Conservation (phyloP, 2,113 vertebrate genomes). For the Nothocercus nigrocapillus region DNA sequence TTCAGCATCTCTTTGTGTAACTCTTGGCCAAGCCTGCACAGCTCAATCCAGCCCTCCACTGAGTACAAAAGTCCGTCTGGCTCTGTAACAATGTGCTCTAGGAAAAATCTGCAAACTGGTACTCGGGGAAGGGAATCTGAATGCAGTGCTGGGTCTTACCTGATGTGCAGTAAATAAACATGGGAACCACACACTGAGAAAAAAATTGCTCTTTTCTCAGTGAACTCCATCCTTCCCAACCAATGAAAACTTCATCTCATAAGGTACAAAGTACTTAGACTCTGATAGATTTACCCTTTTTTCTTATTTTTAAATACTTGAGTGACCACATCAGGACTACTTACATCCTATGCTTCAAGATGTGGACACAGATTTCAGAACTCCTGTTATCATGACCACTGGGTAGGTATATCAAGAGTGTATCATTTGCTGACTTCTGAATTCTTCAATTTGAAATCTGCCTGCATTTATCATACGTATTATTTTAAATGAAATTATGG, state of each 20-base stretch:
- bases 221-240: background rate
- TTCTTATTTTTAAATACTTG: background rate
- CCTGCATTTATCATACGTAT: background rate
- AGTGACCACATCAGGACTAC: background rate
- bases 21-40: background rate
- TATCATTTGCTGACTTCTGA: background rate
- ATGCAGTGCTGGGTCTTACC: background rate
- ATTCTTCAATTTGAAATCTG: background rate
- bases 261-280: background rate
- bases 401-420: background rate
- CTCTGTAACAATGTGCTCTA: fast-evolving
- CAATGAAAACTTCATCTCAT: background rate
- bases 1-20: background rate
- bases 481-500: slow-evolving; percentile 15
- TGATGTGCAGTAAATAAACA: background rate
- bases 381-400: background rate
- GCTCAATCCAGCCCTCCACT: background rate
- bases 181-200: background rate
- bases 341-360: background rate
- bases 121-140: background rate
- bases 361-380: background rate
- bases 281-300: background rate
- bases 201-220: background rate
- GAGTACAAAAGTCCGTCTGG: background rate
- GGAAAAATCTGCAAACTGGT: background rate